phyloP scores from a whole-genome alignment of 2,797 vertebrate species.

The Discoglossus pictus region DNA sequence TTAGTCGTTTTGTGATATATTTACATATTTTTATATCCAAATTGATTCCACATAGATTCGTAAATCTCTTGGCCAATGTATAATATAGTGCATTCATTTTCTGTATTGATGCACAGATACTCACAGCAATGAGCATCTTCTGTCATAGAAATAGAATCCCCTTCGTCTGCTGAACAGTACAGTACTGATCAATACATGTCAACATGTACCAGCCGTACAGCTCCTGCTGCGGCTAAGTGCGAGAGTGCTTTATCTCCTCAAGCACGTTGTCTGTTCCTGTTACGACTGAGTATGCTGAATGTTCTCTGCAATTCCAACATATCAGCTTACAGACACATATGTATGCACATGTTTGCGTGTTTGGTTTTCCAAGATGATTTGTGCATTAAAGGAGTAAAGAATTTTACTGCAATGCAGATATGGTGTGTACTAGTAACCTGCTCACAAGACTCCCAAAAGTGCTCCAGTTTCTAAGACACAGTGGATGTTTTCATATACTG shows the following conservation, averaged over 20 bases:
- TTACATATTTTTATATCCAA: no score
- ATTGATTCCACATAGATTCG: no score
- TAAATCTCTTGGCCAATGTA: background rate
- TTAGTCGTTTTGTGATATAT: no score
- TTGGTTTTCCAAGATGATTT: background rate
- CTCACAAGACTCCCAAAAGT: background rate
- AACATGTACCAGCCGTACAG: slow-evolving; percentile 7
- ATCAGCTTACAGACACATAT: background rate
- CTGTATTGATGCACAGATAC: background rate
- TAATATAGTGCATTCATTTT: background rate
- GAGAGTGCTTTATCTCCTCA: slow-evolving; percentile 33
- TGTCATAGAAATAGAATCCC: slow-evolving; percentile 12
- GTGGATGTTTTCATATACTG: background rate
- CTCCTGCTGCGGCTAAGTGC: background rate
- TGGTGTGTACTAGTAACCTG: background rate
- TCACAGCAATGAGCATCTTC: background rate
- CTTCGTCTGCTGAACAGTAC: slow-evolving; percentile 15
- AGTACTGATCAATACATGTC: slow-evolving; percentile 36
- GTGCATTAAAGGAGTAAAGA: background rate
- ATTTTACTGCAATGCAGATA: slow-evolving; percentile 34
- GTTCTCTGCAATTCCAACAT: slow-evolving; percentile 1
- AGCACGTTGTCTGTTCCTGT: slow-evolving; percentile 37
- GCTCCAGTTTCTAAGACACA: background rate
- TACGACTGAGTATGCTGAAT: background rate
- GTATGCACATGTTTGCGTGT: slow-evolving; percentile 6